Evolutionary conservation across 2,888 invertebrate species (phyloP).

Genomic region (Sarcophaga caerulescens): DNA sequence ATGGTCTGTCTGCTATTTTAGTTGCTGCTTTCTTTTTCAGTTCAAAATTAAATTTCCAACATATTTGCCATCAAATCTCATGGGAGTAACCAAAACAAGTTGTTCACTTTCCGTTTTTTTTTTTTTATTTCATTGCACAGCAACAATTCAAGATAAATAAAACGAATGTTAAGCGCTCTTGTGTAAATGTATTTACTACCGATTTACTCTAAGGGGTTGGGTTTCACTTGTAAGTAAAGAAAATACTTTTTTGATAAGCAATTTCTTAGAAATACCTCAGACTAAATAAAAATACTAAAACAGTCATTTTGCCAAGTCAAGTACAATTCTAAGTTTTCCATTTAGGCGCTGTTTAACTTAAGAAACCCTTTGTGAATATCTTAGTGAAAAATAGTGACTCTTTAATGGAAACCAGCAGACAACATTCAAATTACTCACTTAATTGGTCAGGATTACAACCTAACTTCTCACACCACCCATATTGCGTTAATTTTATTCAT

Average conservation of each 20-base stretch:
- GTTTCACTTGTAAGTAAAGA: not conserved
- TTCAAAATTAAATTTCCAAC: constrained; percentile 44
- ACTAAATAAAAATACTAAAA: too few species aligned
- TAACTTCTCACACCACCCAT: too few species aligned
- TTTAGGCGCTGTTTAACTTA: too few species aligned
- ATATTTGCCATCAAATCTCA: constrained; percentile 26
- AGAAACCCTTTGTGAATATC: too few species aligned
- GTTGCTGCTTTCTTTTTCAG: not conserved
- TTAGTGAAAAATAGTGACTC: too few species aligned
- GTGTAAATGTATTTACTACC: constrained; percentile 5
- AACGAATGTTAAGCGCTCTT: constrained; percentile 1
- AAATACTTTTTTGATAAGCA: not conserved
- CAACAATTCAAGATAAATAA: constrained; percentile 23
- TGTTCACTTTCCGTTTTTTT: constrained; percentile 20
- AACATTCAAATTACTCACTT: too few species aligned
- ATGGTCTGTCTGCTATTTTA: not conserved
- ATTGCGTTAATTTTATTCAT: too few species aligned
- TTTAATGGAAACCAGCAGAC: too few species aligned
- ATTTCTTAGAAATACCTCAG: too few species aligned
- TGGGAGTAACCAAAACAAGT: constrained; percentile 37
- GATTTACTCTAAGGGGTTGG: not conserved
- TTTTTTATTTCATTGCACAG: not conserved
- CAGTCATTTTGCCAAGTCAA: too few species aligned
- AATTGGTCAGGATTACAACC: too few species aligned
- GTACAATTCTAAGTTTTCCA: too few species aligned